phyloP scores from a whole-genome alignment of 2,113 vertebrate species.

The Furnarius figulus region DNA sequence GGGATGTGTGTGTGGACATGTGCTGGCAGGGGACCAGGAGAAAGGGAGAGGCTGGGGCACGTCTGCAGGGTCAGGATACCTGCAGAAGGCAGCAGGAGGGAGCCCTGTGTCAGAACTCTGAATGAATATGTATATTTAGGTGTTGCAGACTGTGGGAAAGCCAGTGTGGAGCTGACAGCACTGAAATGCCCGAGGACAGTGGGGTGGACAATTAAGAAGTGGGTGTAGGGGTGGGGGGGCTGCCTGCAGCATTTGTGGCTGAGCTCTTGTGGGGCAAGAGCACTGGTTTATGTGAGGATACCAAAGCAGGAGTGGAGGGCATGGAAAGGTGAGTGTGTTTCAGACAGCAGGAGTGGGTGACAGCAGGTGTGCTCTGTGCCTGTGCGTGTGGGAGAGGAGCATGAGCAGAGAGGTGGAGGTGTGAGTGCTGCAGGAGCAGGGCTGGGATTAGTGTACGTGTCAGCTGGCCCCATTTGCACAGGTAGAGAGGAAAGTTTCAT shows the following conservation, averaged over 20 bases:
- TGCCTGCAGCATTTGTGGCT: background rate
- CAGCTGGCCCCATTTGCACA: conserved; percentile 7
- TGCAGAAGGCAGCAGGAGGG: background rate
- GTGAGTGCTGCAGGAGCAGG: accelerated
- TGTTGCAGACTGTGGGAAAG: background rate
- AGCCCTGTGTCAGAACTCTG: background rate
- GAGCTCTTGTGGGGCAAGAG: background rate
- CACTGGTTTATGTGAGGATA: background rate
- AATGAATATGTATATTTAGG: background rate
- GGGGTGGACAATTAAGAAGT: background rate
- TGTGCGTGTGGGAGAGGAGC: background rate
- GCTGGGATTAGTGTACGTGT: background rate
- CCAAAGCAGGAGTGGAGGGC: background rate
- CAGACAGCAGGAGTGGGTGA: background rate
- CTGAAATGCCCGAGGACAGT: accelerated
- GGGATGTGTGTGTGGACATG: background rate
- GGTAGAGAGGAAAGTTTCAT: conserved; percentile 2
- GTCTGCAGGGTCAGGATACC: background rate
- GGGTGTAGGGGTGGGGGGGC: background rate
- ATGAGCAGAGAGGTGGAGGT: background rate
- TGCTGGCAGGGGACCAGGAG: background rate
- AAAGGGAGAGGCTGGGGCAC: background rate
- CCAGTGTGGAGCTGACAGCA: background rate
- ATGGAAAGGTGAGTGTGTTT: background rate
- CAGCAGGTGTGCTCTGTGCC: background rate